Evolutionary conservation across 1,140 invertebrate genomes (phyloP).

Genomic region (Drosophila lacteicornis): DNA sequence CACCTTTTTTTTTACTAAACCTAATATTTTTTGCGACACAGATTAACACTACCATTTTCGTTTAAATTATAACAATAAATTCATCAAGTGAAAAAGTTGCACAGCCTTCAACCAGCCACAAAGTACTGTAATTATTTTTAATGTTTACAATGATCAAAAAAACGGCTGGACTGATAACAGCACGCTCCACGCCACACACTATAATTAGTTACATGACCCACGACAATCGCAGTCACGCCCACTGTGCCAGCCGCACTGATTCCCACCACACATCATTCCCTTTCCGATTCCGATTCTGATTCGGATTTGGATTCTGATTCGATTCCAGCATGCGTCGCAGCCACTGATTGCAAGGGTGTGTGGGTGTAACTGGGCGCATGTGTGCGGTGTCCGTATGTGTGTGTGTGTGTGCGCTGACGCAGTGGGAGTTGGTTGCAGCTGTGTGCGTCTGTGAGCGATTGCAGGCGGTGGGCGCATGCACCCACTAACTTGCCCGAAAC

Average conservation of each 20-base stretch:
- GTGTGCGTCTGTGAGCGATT: not conserved
- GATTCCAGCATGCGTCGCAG: constrained; percentile 31
- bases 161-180: constrained; percentile 3
- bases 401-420: constrained; percentile 63
- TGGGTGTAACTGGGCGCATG: constrained; percentile 19
- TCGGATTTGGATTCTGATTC: constrained; percentile 38
- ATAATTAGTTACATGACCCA: constrained; percentile 2
- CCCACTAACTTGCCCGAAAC: constrained; percentile 25
- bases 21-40: no score
- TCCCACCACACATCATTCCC: constrained; percentile 9
- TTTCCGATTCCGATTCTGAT: constrained; percentile 21
- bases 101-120: no score
- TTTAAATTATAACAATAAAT: not conserved
- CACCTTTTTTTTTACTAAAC: no score
- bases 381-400: constrained; percentile 18
- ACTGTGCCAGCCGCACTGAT: constrained; percentile 35
- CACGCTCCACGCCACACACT: not conserved
- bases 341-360: not conserved
- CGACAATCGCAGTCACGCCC: constrained; percentile 25
- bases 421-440: constrained; percentile 51
- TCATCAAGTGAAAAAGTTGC: not conserved
- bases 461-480: constrained; percentile 65
- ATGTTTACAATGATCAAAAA: not conserved
- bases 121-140: not conserved
- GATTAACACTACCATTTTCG: not conserved